Percentiles rank a stretch among this genome's conserved stretches.
phyloP scores from a whole-genome alignment of 2,113 vertebrate genomes.

The Morone saxatilis region DNA sequence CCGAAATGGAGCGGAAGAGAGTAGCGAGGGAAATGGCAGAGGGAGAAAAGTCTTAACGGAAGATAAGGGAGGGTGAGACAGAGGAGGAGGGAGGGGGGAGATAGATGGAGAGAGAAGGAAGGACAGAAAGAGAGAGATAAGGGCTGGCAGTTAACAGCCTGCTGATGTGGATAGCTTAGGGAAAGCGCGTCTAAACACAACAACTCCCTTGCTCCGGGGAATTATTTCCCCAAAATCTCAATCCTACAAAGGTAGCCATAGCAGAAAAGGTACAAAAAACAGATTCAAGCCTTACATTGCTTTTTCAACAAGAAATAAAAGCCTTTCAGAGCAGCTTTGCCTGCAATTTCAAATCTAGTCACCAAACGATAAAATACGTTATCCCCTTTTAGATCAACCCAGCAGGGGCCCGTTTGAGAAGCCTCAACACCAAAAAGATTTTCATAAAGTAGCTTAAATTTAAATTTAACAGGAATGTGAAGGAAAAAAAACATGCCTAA shows the following conservation, averaged over 20 bases:
- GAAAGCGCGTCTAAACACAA: constrained; percentile 45
- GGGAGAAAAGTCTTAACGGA: constrained; percentile 14
- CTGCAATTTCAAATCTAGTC: constrained; percentile 14
- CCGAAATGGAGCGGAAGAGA: constrained; percentile 51
- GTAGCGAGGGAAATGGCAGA: constrained; percentile 17
- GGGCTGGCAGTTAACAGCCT: constrained; percentile 42
- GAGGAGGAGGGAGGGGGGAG: background rate
- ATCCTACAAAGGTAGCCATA: constrained; percentile 24
- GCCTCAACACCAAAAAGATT: constrained; percentile 1
- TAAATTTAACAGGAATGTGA: background rate
- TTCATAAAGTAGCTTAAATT: background rate
- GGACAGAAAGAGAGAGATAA: constrained; percentile 57
- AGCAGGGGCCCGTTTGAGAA: background rate
- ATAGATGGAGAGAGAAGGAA: constrained; percentile 30
- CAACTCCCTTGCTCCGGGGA: constrained; percentile 30
- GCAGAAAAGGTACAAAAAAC: background rate
- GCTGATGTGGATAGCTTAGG: constrained; percentile 57
- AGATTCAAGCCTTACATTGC: background rate
- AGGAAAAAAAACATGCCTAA: background rate
- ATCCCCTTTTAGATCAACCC: constrained; percentile 20
- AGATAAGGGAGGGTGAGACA: constrained; percentile 51
- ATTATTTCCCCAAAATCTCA: constrained; percentile 37
- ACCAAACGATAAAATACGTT: constrained; percentile 34
- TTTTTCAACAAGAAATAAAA: constrained; percentile 14
- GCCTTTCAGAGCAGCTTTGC: background rate